These are phyloP conservation scores for Eulemur macaco DNA, from an alignment of 2,113 vertebrate genomes.

Conservation along the genomic window DNA sequence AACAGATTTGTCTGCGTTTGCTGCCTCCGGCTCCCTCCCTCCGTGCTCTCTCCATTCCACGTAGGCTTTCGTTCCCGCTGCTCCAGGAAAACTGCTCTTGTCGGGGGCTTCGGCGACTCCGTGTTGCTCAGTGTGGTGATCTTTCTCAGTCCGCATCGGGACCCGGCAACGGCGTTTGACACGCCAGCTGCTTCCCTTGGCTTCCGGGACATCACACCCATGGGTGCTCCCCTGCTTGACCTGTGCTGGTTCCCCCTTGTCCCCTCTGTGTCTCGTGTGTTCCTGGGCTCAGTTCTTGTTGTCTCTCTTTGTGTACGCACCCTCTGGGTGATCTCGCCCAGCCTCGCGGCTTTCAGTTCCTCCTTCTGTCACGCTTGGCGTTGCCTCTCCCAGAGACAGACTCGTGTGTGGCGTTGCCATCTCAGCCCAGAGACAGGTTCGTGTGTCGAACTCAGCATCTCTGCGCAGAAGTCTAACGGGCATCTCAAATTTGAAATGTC, in stretches of 20 bases:
- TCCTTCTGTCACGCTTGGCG: background rate
- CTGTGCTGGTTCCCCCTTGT: background rate
- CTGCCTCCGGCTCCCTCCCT: background rate
- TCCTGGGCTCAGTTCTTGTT: background rate
- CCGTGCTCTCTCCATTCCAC: background rate
- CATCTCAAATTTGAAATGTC: background rate
- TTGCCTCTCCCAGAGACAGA: background rate
- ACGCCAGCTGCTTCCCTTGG: background rate
- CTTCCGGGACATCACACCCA: background rate
- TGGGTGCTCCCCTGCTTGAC: background rate
- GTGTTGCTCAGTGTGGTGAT: background rate
- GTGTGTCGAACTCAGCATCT: background rate
- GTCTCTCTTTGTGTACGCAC: background rate
- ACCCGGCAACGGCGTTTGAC: background rate
- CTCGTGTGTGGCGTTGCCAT: background rate
- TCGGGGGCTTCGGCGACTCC: background rate
- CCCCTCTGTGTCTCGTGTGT: background rate
- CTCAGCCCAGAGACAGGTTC: background rate
- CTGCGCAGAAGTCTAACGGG: background rate
- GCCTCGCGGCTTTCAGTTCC: background rate
- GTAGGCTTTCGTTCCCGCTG: background rate
- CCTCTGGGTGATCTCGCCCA: background rate
- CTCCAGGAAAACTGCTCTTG: background rate
- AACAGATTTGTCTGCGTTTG: background rate
- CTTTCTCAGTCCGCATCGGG: background rate